phyloP scores from a whole-genome alignment of 1,140 invertebrate species.

The Belonocnema kinseyi region DNA sequence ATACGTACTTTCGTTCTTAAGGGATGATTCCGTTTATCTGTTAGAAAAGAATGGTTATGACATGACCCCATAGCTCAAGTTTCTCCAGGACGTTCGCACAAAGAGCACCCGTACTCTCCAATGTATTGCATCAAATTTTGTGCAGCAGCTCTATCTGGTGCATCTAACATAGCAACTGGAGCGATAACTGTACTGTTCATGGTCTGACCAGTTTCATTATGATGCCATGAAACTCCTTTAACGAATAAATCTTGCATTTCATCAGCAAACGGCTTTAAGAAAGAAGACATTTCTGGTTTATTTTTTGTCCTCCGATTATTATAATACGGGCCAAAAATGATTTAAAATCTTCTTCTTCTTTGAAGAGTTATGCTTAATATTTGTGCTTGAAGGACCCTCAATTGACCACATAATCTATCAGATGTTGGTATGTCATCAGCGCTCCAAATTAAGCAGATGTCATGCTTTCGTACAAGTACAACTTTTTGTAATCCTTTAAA shows the following conservation, averaged over 20 bases:
- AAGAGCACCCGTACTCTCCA: conserved; percentile 36
- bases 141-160: too few species aligned
- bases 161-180: too few species aligned
- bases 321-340: conserved; percentile 36
- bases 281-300: too few species aligned
- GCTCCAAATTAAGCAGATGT: conserved; percentile 40
- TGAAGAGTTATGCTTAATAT: conserved; percentile 34
- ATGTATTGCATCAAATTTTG: too few species aligned
- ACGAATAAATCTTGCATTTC: too few species aligned
- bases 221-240: too few species aligned
- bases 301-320: too few species aligned
- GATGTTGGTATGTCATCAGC: conserved; percentile 37
- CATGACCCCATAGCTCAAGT: too few species aligned
- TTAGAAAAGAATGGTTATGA: conserved; percentile 32
- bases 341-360: conserved; percentile 35
- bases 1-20: conserved; percentile 38
- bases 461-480: conserved; percentile 33
- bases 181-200: not conserved
- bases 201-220: too few species aligned
- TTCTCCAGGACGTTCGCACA: too few species aligned
- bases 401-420: conserved; percentile 39
- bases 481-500: conserved; percentile 37
- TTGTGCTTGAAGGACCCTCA: conserved; percentile 37
- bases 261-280: too few species aligned
- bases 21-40: not conserved